Base-by-base conservation (phyloP, 1,140 invertebrate genomes). In the Cherax destructor region DNA sequence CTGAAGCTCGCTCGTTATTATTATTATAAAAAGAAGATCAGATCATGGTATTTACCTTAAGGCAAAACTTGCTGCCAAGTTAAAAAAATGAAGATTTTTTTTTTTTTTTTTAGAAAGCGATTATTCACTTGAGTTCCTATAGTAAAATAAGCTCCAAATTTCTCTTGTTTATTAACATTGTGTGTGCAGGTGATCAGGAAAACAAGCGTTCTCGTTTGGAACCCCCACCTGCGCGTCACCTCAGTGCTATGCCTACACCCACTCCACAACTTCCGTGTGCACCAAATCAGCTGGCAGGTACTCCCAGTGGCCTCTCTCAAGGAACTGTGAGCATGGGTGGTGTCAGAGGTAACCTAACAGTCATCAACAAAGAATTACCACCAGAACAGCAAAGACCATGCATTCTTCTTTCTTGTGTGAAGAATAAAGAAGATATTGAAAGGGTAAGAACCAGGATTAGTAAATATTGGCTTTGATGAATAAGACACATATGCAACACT, bases 371-470 rank as follows among this genome's bases (percentile, higher is more conserved):
- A 49, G 90, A 91, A 72, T 52, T 86, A 7, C 85, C 88, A 49
- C 74, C 77, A 4, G 88, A 92, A 52, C 72, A 91, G 21, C 59
- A 80, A 24, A 50, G 76, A 56, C 92, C 92, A 50, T 69, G 88
- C 5, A 91, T 92, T 52, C 83, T 90, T 21, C 80, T 93, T 41
- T 93, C 92, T 9, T 84, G 59, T 76, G 79, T 93, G 10, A 92
- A 92, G 74, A 87, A 92, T 84, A 93, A 92, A 72, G 91, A 92
- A 18, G 91, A 86, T 52, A 72, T 92, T 18, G 91, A 93, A 85
- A 92, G 88, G 81, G 92, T 92, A 69, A 79, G 91, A 56, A 56
- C 13, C 13, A 56, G 52, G 52, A 56, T 56, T 5, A 56, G 52
- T 56, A 56, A 56, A 56, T 41, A 41, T 41, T 41, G 30, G 0